A percentile compares a stretch with the other conserved stretches of the same genome.
These are phyloP conservation scores for Prionailurus bengalensis DNA, from an alignment of 2,113 vertebrate genomes.

Conservation along the genomic window DNA sequence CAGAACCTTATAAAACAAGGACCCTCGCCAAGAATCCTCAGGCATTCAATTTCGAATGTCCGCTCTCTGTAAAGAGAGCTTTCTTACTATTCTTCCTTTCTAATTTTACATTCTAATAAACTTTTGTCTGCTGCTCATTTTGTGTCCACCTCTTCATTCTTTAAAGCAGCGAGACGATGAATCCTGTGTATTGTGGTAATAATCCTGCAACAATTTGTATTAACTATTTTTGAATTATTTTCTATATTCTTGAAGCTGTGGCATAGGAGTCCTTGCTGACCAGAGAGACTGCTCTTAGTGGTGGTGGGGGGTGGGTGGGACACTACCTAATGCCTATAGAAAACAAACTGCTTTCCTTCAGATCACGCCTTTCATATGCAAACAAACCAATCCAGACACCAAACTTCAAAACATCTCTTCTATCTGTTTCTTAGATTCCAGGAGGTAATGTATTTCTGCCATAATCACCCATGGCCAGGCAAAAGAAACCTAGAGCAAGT, in stretches of 20 bases:
- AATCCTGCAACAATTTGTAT: not conserved
- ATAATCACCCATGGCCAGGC: not conserved
- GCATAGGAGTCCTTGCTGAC: not conserved
- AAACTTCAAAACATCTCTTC: not conserved
- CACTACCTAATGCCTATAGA: not conserved
- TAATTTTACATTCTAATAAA: no score
- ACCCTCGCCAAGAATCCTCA: no score
- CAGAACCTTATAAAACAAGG: no score
- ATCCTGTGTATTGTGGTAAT: no score
- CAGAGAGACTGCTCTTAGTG: not conserved
- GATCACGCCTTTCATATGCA: not conserved
- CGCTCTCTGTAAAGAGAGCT: no score
- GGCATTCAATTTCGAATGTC: no score
- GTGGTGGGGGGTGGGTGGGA: no score
- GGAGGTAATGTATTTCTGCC: not conserved
- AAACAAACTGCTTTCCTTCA: not conserved
- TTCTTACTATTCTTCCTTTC: no score
- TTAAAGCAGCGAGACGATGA: no score
- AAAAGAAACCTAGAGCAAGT: not conserved
- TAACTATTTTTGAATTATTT: not conserved
- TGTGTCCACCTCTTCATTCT: no score
- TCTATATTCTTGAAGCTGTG: not conserved
- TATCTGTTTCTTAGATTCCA: not conserved
- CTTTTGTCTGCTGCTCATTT: no score
- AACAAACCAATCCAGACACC: not conserved